Conservation (phyloP, 2,797 vertebrate genomes). For the Hozukius guyotensis region DNA sequence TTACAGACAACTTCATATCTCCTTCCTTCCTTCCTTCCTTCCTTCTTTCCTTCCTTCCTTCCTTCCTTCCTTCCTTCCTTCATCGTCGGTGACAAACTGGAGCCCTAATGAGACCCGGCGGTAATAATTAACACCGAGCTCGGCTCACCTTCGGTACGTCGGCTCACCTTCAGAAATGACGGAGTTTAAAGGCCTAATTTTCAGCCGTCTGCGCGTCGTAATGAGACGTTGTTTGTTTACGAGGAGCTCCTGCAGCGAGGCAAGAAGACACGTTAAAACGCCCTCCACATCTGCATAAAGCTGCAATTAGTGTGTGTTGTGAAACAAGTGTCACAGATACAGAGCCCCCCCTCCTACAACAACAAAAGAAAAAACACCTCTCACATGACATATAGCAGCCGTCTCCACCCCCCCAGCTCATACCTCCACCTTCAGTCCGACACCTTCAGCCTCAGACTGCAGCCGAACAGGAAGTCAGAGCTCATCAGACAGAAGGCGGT, state of each 20-base stretch:
- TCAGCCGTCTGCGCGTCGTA: not conserved
- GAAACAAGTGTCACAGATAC: constrained; percentile 54
- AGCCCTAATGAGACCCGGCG: not conserved
- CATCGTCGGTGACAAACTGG: not conserved
- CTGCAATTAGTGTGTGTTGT: constrained; percentile 68
- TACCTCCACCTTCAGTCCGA: not conserved
- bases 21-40: not conserved
- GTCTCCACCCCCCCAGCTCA: not conserved
- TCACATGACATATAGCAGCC: constrained; percentile 24
- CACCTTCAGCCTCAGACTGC: not conserved
- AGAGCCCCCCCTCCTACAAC: not conserved
- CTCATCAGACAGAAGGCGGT: not conserved
- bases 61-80: not conserved
- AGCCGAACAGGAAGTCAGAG: not conserved
- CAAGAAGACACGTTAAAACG: not conserved
- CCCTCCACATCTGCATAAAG: constrained; percentile 55
- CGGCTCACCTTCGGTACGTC: constrained; percentile 18
- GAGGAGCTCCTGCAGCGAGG: not conserved
- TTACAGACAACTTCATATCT: not conserved
- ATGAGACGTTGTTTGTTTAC: constrained; percentile 28
- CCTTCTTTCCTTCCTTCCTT: not conserved
- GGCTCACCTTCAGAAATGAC: constrained; percentile 38
- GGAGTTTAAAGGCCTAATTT: constrained; percentile 2
- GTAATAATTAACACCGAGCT: not conserved
- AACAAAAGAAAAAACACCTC: not conserved